phyloP scores from a whole-genome alignment of 2,888 invertebrate species.

The Amphipyra tragopoginis region DNA sequence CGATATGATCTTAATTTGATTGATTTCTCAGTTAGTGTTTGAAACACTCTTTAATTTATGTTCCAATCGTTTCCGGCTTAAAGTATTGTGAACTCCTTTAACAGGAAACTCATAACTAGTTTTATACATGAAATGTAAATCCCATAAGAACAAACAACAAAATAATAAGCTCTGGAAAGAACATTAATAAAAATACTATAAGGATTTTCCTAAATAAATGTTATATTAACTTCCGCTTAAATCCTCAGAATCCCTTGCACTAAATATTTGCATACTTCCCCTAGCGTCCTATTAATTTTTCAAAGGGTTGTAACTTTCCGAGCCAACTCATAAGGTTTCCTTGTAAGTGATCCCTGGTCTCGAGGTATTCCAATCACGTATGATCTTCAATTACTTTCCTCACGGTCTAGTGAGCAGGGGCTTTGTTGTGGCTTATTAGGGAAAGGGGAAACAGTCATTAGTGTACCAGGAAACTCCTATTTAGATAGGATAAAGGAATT shows the following conservation, averaged over 20 bases:
- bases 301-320: slow-evolving; percentile 31
- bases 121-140: not conserved
- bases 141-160: not conserved
- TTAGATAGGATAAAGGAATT: slow-evolving; percentile 24
- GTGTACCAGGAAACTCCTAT: slow-evolving; percentile 34
- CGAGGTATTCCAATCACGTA: slow-evolving; percentile 69
- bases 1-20: too few relatives aligned
- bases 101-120: too few relatives aligned
- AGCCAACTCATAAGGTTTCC: slow-evolving; percentile 32
- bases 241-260: slow-evolving; percentile 20
- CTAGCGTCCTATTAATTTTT: slow-evolving; percentile 33
- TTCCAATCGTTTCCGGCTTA: too few relatives aligned
- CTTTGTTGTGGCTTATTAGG: slow-evolving; percentile 66
- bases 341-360: slow-evolving; percentile 38
- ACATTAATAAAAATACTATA: not conserved
- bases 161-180: not conserved
- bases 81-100: too few relatives aligned
- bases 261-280: slow-evolving; percentile 39
- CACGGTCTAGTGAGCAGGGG: slow-evolving; percentile 64
- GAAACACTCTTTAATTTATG: too few relatives aligned
- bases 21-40: too few relatives aligned
- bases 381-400: slow-evolving; percentile 75
- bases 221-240: slow-evolving; percentile 18
- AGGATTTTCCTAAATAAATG: slow-evolving; percentile 8
- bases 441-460: slow-evolving; percentile 56